A percentile compares a stretch with the other conserved stretches of the same genome.
Conservation (phyloP, 2,797 vertebrate genomes). For the Lacerta bilineata region DNA sequence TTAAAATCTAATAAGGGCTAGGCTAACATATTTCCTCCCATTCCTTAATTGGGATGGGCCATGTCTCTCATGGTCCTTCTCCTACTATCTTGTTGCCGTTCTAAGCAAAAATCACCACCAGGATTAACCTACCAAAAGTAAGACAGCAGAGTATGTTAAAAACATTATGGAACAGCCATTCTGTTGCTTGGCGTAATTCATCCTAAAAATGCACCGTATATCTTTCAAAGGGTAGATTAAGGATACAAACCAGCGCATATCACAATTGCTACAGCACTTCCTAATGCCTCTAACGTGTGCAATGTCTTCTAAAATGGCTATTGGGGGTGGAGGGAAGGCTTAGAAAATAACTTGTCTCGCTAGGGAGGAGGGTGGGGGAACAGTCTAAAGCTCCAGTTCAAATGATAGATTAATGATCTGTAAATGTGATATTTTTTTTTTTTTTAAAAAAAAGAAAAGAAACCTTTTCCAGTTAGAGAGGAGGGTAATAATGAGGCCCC, state of each 20-base stretch:
- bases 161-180: conserved; percentile 62
- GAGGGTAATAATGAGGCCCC: conserved; percentile 63
- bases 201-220: conserved; percentile 66
- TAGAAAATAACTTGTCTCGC: conserved; percentile 69
- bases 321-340: conserved; percentile 21
- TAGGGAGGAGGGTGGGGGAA: conserved; percentile 63
- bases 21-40: not conserved
- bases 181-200: conserved; percentile 64
- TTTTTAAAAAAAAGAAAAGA: conserved; percentile 49
- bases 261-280: conserved; percentile 50
- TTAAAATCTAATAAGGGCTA: not conserved
- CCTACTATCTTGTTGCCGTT: not conserved
- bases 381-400: conserved; percentile 63
- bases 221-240: conserved; percentile 72
- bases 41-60: not conserved
- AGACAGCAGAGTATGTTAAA: conserved; percentile 56
- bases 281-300: conserved; percentile 45
- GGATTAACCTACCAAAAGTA: conserved; percentile 61
- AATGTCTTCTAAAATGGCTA: conserved; percentile 54
- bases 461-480: conserved; percentile 57
- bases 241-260: conserved; percentile 62
- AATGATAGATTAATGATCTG: conserved; percentile 74
- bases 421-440: conserved; percentile 58
- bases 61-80: not conserved
- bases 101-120: conserved; percentile 11